Percentiles rank a stretch among this genome's conserved stretches.
Evolutionary conservation across 2,797 vertebrate genomes (phyloP).

Genomic region (Ctenopoma kingsleyae): DNA sequence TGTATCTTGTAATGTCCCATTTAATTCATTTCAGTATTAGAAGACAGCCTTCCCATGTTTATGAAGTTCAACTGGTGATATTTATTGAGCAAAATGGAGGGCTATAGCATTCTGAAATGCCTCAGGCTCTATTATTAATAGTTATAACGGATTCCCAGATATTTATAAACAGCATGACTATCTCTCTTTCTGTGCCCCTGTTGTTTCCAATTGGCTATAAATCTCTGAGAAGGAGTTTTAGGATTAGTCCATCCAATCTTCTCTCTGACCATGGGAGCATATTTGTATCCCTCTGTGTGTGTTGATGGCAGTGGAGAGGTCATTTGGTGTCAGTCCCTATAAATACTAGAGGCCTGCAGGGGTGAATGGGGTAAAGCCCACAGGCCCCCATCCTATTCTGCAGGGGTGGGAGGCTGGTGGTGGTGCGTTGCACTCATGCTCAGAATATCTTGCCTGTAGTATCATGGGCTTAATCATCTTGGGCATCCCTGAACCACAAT

Average conservation of each 20-base stretch:
- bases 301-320: conserved; percentile 57
- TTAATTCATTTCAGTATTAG: conserved; percentile 39
- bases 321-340: conserved; percentile 64
- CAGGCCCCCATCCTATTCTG: conserved; percentile 20
- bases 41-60: conserved; percentile 54
- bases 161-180: conserved; percentile 74
- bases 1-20: conserved; percentile 32
- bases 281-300: conserved; percentile 48
- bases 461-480: conserved; percentile 20
- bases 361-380: conserved; percentile 48
- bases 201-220: conserved; percentile 69
- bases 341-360: conserved; percentile 66
- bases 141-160: conserved; percentile 73
- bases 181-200: conserved; percentile 46
- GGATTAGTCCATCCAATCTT: conserved; percentile 61
- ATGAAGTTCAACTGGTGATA: conserved; percentile 49
- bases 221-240: conserved; percentile 66
- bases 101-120: conserved; percentile 42
- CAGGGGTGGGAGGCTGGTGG: conserved; percentile 27
- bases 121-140: conserved; percentile 59
- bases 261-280: conserved; percentile 49
- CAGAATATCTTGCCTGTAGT: conserved; percentile 50
- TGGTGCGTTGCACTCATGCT: conserved; percentile 56
- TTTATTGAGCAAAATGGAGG: conserved; percentile 64
- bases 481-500: conserved; percentile 64